Percentiles rank a stretch among this genome's conserved stretches.
phyloP scores from a whole-genome alignment of 2,888 invertebrate species.

The Oligia latruncula region DNA sequence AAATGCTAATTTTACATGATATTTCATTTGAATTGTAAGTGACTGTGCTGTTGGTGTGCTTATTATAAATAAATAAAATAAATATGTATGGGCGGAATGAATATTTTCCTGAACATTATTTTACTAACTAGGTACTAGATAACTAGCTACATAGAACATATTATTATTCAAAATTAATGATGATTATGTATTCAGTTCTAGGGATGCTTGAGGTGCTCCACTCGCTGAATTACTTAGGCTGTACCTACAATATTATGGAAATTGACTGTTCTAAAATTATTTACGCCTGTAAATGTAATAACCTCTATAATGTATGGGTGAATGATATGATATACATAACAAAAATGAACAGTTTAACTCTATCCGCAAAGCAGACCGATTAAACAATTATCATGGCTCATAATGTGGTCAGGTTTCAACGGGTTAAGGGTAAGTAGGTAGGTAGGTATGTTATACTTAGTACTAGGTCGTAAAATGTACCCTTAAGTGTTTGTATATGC shows the following conservation, averaged over 20 bases:
- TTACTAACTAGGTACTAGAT: not conserved
- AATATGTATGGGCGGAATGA: not conserved
- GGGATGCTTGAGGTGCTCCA: not conserved
- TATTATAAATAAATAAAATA: too few species aligned
- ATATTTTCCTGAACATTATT: not conserved
- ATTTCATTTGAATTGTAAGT: too few species aligned
- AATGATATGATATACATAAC: not conserved
- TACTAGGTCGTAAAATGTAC: not conserved
- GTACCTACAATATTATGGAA: not conserved
- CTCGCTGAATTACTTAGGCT: not conserved
- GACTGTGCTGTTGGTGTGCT: too few species aligned
- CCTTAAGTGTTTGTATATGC: not conserved
- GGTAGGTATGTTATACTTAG: not conserved
- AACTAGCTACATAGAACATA: not conserved
- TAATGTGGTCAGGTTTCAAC: not conserved
- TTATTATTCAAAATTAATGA: not conserved
- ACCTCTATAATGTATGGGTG: not conserved
- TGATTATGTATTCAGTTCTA: not conserved
- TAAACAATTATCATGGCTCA: not conserved
- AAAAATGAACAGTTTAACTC: not conserved
- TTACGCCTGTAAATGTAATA: not conserved
- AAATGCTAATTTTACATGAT: too few species aligned
- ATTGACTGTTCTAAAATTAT: not conserved
- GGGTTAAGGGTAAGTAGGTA: not conserved
- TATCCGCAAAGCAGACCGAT: not conserved